A percentile compares a stretch with the other conserved stretches of the same genome.
phyloP scores from a whole-genome alignment of 2,797 vertebrate species.

The Hylomyscus alleni region DNA sequence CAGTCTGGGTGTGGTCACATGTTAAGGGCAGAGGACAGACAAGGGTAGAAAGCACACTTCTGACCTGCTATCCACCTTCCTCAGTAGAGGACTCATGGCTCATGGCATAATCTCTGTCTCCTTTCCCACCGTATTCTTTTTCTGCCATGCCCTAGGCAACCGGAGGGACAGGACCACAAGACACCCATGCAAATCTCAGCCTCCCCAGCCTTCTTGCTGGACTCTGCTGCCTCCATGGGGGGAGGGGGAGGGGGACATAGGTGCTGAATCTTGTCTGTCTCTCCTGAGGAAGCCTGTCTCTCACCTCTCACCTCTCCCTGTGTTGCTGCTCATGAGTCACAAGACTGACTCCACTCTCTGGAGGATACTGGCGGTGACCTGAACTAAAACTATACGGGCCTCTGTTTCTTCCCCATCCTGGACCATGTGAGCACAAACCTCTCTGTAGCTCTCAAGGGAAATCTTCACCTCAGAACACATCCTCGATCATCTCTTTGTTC shows the following conservation, averaged over 20 bases:
- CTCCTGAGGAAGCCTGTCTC: neutral
- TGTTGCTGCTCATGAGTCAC: neutral
- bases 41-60: accelerated
- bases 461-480: neutral
- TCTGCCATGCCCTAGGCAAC: neutral
- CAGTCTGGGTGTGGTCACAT: neutral
- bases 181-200: neutral
- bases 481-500: neutral
- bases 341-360: neutral
- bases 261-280: neutral
- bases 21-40: accelerated
- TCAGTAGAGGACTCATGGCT: neutral
- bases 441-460: neutral
- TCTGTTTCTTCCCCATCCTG: neutral
- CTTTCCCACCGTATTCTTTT: neutral
- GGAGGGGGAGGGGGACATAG: neutral
- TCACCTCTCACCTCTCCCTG: neutral
- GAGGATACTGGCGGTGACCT: slow-evolving; percentile 31
- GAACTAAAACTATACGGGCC: neutral
- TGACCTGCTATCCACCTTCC: neutral
- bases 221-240: slow-evolving; percentile 43
- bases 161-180: too few relatives aligned
- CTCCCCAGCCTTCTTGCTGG: slow-evolving; percentile 45
- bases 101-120: too few relatives aligned
- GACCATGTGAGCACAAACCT: neutral